phyloP scores from a whole-genome alignment of 2,113 vertebrate genomes.

The Campylorhamphus procurvoides region DNA sequence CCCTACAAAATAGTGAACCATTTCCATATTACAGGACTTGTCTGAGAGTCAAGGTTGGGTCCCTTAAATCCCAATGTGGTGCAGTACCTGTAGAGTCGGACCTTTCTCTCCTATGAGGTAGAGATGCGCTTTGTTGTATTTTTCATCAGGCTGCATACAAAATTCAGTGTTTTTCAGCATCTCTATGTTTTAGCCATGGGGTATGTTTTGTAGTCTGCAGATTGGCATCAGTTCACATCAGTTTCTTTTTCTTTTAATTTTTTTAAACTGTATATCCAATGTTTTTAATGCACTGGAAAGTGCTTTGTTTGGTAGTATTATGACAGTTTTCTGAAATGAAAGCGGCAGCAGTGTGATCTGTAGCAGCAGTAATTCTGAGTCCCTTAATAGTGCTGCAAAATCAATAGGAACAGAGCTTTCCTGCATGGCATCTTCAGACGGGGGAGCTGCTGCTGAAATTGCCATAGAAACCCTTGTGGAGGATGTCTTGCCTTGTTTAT shows the following conservation, averaged over 20 bases:
- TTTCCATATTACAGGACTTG: neutral
- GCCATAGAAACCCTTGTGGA: slow-evolving; percentile 52
- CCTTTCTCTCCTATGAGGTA: neutral
- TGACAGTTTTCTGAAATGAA: slow-evolving; percentile 11
- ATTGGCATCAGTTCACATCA: neutral
- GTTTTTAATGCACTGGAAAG: neutral
- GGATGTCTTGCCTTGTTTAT: neutral
- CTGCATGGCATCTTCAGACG: neutral
- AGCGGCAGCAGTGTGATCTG: neutral
- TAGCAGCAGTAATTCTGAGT: neutral
- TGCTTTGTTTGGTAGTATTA: neutral
- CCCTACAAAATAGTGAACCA: neutral
- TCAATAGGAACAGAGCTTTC: slow-evolving; percentile 23
- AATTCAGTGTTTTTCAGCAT: neutral
- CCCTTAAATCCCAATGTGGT: neutral
- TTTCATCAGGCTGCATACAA: neutral
- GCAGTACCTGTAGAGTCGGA: neutral
- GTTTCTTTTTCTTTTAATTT: fast-evolving
- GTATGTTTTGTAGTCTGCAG: neutral
- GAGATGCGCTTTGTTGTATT: neutral
- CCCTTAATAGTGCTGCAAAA: neutral
- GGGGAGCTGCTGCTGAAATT: slow-evolving; percentile 35
- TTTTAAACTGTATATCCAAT: neutral
- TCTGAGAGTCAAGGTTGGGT: neutral
- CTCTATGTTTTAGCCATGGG: neutral